These are phyloP conservation scores for Callithrix jacchus DNA, from an alignment of 2,113 vertebrate genomes.

Conservation along the genomic window DNA sequence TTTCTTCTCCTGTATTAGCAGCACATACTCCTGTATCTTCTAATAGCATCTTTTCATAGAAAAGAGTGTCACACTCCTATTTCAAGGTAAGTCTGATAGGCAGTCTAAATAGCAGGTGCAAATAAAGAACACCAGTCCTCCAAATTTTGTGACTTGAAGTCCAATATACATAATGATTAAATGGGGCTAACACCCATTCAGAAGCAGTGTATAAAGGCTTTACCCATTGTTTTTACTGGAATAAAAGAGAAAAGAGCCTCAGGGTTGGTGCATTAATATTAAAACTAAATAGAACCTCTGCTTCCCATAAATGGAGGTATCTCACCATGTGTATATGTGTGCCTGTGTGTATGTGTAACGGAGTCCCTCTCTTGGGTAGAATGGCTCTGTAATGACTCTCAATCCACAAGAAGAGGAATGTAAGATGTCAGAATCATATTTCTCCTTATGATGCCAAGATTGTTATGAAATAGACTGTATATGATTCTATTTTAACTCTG, in stretches of 20 bases:
- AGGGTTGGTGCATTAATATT: neutral
- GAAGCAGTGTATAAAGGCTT: neutral
- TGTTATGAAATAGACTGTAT: neutral
- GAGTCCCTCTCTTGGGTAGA: neutral
- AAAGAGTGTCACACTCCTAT: neutral
- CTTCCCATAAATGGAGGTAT: neutral
- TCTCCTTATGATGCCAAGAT: neutral
- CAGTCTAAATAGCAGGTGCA: neutral
- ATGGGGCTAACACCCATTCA: neutral
- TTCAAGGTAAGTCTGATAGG: neutral
- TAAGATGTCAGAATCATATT: neutral
- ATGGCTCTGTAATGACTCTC: neutral
- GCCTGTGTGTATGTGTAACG: neutral
- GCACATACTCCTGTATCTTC: rapidly evolving
- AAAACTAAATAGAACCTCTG: neutral
- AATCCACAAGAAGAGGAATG: neutral
- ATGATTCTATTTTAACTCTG: neutral
- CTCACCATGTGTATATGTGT: neutral
- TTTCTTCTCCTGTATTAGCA: rapidly evolving
- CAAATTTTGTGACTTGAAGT: neutral
- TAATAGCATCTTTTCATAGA: neutral
- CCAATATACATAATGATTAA: neutral
- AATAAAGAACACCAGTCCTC: neutral
- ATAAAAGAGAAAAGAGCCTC: neutral
- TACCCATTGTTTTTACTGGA: neutral